Evolutionary conservation across 2,888 invertebrate genomes (phyloP).

Genomic region (Ochropleura leucogaster): DNA sequence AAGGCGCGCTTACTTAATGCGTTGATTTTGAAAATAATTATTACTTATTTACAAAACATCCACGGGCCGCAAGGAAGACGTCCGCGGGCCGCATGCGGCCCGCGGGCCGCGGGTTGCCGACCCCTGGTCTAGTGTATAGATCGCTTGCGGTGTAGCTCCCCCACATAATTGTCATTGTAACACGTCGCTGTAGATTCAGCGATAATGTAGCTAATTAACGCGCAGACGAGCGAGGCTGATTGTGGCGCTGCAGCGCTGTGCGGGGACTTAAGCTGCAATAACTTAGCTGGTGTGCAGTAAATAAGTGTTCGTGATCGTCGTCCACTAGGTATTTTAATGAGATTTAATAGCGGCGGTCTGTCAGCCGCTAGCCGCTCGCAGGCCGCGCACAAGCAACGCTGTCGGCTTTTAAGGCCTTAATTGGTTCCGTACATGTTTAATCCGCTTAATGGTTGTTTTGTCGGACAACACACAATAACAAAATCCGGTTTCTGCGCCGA

Average conservation of each 20-base stretch:
- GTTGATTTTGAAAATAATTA: too few relatives aligned
- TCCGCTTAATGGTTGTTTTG: slow-evolving; percentile 84
- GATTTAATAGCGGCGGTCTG: slow-evolving; percentile 81
- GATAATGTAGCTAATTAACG: slow-evolving; percentile 86
- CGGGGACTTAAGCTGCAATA: slow-evolving; percentile 80
- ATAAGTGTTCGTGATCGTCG: slow-evolving; percentile 85
- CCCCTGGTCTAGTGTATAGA: slow-evolving; percentile 49
- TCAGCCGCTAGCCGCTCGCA: slow-evolving; percentile 63
- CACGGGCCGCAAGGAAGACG: too few relatives aligned
- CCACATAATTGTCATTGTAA: slow-evolving; percentile 71
- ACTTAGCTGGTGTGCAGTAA: slow-evolving; percentile 79
- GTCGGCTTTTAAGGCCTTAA: slow-evolving; percentile 84
- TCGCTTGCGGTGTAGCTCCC: slow-evolving; percentile 64
- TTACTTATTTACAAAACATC: too few relatives aligned
- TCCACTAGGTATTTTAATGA: slow-evolving; percentile 85
- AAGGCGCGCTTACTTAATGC: too few relatives aligned
- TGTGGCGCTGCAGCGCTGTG: slow-evolving; percentile 77
- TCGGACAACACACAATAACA: slow-evolving; percentile 77
- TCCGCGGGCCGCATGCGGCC: too few relatives aligned
- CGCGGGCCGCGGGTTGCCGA: too few relatives aligned
- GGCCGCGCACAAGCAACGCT: slow-evolving; percentile 76
- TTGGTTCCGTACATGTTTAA: slow-evolving; percentile 86
- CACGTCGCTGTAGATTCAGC: slow-evolving; percentile 76
- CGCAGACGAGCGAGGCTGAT: slow-evolving; percentile 79
- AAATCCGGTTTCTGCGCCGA: slow-evolving; percentile 78